Base-by-base conservation (phyloP, 2,888 invertebrate species). In the Cistogaster globosa region DNA sequence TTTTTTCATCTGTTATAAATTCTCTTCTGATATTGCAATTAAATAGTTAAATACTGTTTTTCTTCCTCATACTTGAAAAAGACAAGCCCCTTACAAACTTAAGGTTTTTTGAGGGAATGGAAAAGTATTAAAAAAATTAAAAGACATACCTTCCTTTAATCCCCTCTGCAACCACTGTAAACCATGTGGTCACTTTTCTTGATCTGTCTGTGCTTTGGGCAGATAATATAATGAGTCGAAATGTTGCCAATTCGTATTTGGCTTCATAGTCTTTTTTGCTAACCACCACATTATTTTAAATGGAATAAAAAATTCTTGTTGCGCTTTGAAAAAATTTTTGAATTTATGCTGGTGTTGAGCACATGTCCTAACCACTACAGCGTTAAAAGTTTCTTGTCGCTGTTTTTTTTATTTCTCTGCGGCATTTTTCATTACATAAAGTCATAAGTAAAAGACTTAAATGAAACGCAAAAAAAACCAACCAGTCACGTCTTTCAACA, bases 401-500 rank as follows among this genome's bases (percentile, higher is more conserved):
- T 32, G 9, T 26, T 26, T 9, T 26, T 63, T 58, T 9, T 53
- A 60, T 68, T 38, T 14, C 51, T 63, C 16, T 57, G 7, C 58
- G 45, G 18, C 51, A 60, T 42, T 58, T 67, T 51, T 58, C 51
- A 68, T 81, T 81, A 75, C 62, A 48, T 60, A 0, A n/a, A 11
- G 45, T 12, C 45, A 12, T 9, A 38, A 38, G 45, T 12, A 45
- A 45, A 4, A 45, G 45, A 48, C 0, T 26, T 0, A 65, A 65
- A 18, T 12, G 42, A 57, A 42, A 45, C 11, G 22, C 8, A 42
- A 48, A 45, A 42, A 42, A 60, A 58, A 32, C 2, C 32, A 58
- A 32, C 2, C 32, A 81, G 81, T 81, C 81, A 81, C 81, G 81
- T 75, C 69, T 69, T 62, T 69, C 48, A 45, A 38, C 45, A 55